Evolutionary conservation across 2,797 vertebrate species (phyloP).

Genomic region (Myotis findleyi): DNA sequence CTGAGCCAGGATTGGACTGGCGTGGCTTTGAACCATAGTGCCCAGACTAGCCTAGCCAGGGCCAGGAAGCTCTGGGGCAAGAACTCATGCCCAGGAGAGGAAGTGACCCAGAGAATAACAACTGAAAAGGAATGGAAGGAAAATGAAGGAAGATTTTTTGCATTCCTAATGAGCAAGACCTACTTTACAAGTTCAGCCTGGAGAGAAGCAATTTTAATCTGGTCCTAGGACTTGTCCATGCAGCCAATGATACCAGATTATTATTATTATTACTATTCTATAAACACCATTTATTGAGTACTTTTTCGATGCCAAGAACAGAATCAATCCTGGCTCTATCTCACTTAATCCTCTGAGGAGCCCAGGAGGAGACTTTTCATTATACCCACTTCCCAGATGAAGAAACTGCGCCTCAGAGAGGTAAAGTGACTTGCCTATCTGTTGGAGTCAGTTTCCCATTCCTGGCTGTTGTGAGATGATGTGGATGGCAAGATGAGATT

Average conservation of each 20-base stretch:
- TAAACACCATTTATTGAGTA: neutral
- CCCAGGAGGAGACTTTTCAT: neutral
- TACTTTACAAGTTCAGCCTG: neutral
- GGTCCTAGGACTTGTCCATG: neutral
- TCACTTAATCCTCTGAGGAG: neutral
- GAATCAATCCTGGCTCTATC: neutral
- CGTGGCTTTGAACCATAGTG: neutral
- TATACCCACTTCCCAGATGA: neutral
- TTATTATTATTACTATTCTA: neutral
- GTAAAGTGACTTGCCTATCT: rapidly evolving
- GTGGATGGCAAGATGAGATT: neutral
- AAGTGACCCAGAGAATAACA: neutral
- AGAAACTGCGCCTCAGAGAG: neutral
- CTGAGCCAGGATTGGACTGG: neutral
- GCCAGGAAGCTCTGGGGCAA: neutral
- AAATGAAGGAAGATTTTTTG: neutral
- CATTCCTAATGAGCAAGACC: neutral
- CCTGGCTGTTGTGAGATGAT: neutral
- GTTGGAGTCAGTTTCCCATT: neutral
- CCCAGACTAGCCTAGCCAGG: neutral
- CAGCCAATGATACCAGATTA: neutral
- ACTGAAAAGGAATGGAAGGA: neutral
- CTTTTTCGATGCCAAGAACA: neutral
- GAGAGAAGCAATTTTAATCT: neutral
- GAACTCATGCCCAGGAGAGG: neutral